Percentiles rank a stretch among this genome's conserved stretches.
phyloP scores from a whole-genome alignment of 2,797 vertebrate species.

The Mormyrops attenuatus region DNA sequence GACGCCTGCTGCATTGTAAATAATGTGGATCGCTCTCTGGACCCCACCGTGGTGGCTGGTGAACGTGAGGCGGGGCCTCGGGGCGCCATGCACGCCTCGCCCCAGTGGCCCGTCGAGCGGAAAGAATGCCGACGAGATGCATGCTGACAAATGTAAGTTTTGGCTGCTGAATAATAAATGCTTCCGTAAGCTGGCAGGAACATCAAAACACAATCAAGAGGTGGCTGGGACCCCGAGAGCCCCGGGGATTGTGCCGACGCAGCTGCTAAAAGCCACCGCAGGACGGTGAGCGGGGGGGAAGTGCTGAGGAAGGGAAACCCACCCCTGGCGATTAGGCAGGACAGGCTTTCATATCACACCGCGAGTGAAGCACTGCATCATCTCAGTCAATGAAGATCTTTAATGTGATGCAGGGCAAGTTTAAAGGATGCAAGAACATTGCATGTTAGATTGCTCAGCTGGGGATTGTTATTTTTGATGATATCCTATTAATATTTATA shows the following conservation, averaged over 20 bases:
- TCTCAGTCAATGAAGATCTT: neutral
- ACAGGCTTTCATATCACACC: constrained; percentile 9
- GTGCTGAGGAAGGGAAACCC: neutral
- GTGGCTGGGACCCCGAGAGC: constrained; percentile 67
- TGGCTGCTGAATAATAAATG: constrained; percentile 84
- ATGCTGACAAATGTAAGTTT: constrained; percentile 83
- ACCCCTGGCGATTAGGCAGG: constrained; percentile 18
- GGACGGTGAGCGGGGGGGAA: neutral
- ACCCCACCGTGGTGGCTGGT: neutral
- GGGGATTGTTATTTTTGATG: neutral
- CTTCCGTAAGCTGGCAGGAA: constrained; percentile 76
- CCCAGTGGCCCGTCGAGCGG: constrained; percentile 47
- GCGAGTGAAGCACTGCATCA: constrained; percentile 23
- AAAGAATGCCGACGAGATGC: constrained; percentile 44
- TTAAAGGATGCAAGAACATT: neutral
- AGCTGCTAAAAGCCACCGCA: constrained; percentile 39
- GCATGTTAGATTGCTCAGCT: neutral
- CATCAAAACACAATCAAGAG: constrained; percentile 91
- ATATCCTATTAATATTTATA: neutral
- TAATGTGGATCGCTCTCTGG: neutral
- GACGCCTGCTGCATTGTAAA: neutral
- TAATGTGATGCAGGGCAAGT: neutral
- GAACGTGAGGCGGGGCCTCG: neutral
- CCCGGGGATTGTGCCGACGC: constrained; percentile 54
- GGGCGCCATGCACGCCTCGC: neutral